Evolutionary conservation across 2,113 vertebrate species (phyloP).

Genomic region (Equus quagga): DNA sequence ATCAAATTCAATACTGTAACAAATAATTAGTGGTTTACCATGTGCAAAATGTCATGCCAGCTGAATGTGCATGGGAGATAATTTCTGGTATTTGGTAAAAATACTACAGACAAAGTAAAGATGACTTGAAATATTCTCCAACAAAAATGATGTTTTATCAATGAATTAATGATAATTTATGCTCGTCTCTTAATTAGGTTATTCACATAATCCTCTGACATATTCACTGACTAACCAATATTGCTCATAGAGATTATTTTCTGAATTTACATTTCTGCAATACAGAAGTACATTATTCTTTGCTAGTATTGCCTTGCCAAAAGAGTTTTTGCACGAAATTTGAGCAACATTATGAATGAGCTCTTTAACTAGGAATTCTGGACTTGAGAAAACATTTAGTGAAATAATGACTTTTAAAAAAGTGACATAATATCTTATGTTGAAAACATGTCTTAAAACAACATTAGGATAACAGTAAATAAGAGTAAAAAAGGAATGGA

Average conservation of each 20-base stretch:
- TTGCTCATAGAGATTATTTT: neutral
- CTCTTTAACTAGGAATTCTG: neutral
- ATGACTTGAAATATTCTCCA: neutral
- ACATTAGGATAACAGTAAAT: neutral
- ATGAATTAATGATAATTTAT: slow-evolving; percentile 4
- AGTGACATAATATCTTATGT: neutral
- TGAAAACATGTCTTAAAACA: neutral
- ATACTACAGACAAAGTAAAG: neutral
- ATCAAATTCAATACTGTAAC: neutral
- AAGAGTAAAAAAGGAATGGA: neutral
- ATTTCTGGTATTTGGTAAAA: slow-evolving; percentile 30
- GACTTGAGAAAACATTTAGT: neutral
- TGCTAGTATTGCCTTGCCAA: neutral
- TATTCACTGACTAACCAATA: neutral
- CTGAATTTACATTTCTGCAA: neutral
- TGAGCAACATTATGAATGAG: neutral
- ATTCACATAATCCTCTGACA: neutral
- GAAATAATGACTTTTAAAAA: neutral
- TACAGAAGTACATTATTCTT: slow-evolving; percentile 34
- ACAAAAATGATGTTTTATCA: slow-evolving; percentile 3
- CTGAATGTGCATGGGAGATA: neutral
- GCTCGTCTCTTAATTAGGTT: neutral
- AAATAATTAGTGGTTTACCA: neutral
- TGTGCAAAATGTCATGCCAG: neutral
- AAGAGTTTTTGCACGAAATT: slow-evolving; percentile 23